phyloP scores from a whole-genome alignment of 2,797 vertebrate species.

The Champsocephalus gunnari region DNA sequence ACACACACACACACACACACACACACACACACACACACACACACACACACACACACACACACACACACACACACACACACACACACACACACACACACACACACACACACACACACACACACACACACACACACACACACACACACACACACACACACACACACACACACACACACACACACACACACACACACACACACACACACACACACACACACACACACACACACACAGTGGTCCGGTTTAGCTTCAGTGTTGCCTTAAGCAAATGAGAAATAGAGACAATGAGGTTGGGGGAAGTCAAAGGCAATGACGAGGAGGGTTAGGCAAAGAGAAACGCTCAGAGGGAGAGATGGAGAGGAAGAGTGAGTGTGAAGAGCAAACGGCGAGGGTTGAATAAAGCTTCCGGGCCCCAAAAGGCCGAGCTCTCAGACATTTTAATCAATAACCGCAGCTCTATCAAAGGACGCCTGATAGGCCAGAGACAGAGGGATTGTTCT shows the following conservation, averaged over 20 bases:
- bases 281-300: conserved; percentile 51
- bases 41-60: too few relatives aligned
- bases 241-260: conserved; percentile 37
- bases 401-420: conserved; percentile 80
- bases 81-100: too few relatives aligned
- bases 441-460: conserved; percentile 84
- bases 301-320: conserved; percentile 45
- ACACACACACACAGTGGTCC: conserved; percentile 24
- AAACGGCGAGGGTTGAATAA: conserved; percentile 75
- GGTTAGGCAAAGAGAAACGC: conserved; percentile 59
- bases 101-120: too few relatives aligned
- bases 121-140: too few relatives aligned
- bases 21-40: too few relatives aligned
- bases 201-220: conserved; percentile 10
- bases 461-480: conserved; percentile 81
- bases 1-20: too few relatives aligned
- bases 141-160: background rate
- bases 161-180: conserved; percentile 8
- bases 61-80: too few relatives aligned
- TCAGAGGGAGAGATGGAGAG: conserved; percentile 57
- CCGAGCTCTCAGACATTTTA: conserved; percentile 82
- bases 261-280: conserved; percentile 50
- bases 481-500: conserved; percentile 81
- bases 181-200: conserved; percentile 7
- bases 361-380: conserved; percentile 72